Conservation (phyloP, 2,113 vertebrate genomes). For the Sebastes schlegelii region DNA sequence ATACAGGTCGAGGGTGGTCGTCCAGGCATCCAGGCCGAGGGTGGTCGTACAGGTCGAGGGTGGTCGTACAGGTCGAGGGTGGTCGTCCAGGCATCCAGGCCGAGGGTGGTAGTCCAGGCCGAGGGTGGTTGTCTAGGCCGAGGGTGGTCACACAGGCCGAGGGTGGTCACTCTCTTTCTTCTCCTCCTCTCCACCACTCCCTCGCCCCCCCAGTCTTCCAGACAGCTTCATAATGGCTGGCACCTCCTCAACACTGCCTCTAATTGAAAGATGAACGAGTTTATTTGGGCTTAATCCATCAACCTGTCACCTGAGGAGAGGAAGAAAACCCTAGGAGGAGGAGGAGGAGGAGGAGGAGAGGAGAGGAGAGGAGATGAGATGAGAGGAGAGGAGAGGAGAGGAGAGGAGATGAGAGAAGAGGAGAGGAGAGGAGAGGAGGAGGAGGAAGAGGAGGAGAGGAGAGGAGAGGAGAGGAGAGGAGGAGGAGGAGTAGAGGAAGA, state of each 20-base stretch:
- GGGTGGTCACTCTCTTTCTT: background rate
- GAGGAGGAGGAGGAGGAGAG: slow-evolving; percentile 28
- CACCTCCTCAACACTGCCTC: slow-evolving; percentile 78
- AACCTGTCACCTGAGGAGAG: slow-evolving; percentile 78
- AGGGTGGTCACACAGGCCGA: slow-evolving; percentile 41
- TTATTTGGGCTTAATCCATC: slow-evolving; percentile 86
- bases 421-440: background rate
- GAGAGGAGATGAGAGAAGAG: background rate
- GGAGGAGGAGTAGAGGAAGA: background rate
- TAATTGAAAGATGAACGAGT: slow-evolving; percentile 87
- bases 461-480: slow-evolving; percentile 22
- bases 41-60: background rate
- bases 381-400: background rate
- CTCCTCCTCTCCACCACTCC: slow-evolving; percentile 61
- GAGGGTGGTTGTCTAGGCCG: background rate
- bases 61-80: slow-evolving; percentile 14
- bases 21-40: no score
- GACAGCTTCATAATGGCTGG: slow-evolving; percentile 84
- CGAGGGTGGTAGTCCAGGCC: no score
- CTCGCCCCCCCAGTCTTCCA: slow-evolving; percentile 62
- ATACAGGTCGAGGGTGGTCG: background rate
- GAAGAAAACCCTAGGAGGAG: slow-evolving; percentile 45
- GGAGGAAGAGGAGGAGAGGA: slow-evolving; percentile 31
- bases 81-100: no score
- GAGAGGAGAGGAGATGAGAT: no score